Evolutionary conservation across 2,797 vertebrate species (phyloP).

Genomic region (Pangasius macronema): DNA sequence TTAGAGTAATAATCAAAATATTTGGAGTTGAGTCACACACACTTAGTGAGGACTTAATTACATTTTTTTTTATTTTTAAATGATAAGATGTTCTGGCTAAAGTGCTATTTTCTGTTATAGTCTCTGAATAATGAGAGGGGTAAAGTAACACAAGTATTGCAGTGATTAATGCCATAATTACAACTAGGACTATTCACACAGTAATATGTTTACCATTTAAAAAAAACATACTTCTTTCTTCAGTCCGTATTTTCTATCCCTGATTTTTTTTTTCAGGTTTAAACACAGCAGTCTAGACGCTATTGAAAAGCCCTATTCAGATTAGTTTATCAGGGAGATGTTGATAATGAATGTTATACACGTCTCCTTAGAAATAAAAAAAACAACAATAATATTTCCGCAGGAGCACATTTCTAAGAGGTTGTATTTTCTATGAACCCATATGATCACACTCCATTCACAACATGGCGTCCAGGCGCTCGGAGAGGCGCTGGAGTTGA

Average conservation of each 20-base stretch:
- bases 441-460: too few species aligned
- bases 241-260: background rate
- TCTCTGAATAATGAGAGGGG: background rate
- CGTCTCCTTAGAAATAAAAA: too few species aligned
- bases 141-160: background rate
- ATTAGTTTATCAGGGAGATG: background rate
- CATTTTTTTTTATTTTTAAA: background rate
- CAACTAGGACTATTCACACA: background rate
- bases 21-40: too few species aligned
- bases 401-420: background rate
- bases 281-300: background rate
- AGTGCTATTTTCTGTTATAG: background rate
- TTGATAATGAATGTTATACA: too few species aligned
- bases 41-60: background rate
- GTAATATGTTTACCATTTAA: background rate
- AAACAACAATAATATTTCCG: too few species aligned
- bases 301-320: background rate
- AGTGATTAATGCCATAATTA: background rate
- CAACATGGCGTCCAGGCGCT: background rate
- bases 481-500: background rate
- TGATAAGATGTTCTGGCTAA: background rate
- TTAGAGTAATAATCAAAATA: background rate
- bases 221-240: background rate
- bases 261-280: background rate
- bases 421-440: background rate